phyloP scores from a whole-genome alignment of 2,888 invertebrate genomes.

The Hedya salicella region DNA sequence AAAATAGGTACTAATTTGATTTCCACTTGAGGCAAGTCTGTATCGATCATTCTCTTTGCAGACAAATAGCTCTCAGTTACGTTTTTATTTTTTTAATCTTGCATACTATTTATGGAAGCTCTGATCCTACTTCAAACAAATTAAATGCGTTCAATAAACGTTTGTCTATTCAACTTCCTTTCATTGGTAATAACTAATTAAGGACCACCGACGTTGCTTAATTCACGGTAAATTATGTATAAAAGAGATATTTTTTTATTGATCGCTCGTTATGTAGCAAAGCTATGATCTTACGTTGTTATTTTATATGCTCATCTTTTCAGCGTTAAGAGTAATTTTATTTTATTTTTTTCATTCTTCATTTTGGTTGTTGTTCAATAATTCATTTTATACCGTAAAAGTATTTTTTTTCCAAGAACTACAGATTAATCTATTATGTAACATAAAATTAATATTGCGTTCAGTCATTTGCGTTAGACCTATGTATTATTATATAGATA shows the following conservation, averaged over 20 bases:
- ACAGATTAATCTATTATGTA: no score
- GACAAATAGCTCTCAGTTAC: background rate
- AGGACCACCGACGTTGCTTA: constrained; percentile 1
- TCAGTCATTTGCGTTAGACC: no score
- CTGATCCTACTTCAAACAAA: constrained; percentile 1
- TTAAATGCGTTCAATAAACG: background rate
- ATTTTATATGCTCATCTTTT: no score
- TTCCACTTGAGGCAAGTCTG: background rate
- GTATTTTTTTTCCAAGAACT: no score
- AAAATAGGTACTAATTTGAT: background rate
- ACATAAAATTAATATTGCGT: no score
- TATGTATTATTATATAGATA: no score
- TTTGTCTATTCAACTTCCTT: background rate
- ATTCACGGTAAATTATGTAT: background rate
- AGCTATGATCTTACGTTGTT: no score
- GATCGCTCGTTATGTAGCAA: background rate
- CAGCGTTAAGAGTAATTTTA: no score
- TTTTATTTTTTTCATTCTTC: no score
- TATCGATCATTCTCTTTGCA: background rate
- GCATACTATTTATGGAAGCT: background rate
- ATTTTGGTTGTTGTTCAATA: no score
- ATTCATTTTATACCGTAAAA: no score
- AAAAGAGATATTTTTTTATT: background rate
- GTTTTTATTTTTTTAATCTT: background rate
- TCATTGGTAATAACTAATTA: background rate